A percentile compares a stretch with the other conserved stretches of the same genome.
phyloP scores from a whole-genome alignment of 2,888 invertebrate species.

The Pachliopta kotzebuea region DNA sequence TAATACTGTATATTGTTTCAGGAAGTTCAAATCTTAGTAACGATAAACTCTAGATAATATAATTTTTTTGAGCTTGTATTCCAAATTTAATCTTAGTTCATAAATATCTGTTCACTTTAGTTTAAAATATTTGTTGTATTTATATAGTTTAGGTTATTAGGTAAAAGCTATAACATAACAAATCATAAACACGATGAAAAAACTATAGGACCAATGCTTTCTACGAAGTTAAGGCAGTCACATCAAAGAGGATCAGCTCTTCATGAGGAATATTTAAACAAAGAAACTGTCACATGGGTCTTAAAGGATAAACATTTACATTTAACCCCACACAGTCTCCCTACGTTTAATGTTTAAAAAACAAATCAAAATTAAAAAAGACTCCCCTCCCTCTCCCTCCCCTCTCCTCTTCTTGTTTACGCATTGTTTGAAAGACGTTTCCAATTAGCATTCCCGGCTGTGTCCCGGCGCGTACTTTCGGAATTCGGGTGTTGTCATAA shows the following conservation, averaged over 20 bases:
- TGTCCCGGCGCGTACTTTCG: constrained; percentile 50
- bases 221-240: constrained; percentile 2
- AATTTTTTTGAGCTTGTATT: no score
- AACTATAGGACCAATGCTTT: not conserved
- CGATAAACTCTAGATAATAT: no score
- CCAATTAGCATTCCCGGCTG: constrained; percentile 58
- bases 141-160: no score
- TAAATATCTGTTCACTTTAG: no score
- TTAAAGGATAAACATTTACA: constrained; percentile 34
- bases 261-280: constrained; percentile 1
- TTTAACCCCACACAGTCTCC: constrained; percentile 16
- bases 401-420: constrained; percentile 53
- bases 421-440: constrained; percentile 56
- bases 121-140: no score
- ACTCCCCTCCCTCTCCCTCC: constrained; percentile 36
- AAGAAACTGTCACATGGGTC: constrained; percentile 21
- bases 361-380: constrained; percentile 55
- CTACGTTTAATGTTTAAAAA: constrained; percentile 38
- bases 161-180: no score
- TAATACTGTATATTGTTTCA: no score
- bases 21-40: no score
- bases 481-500: constrained; percentile 47
- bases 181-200: not conserved
- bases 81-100: no score
- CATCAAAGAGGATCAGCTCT: constrained; percentile 9